A percentile compares a stretch with the other conserved stretches of the same genome.
Evolutionary conservation across 1,140 invertebrate species (phyloP).

Genomic region (Musca vetustissima): DNA sequence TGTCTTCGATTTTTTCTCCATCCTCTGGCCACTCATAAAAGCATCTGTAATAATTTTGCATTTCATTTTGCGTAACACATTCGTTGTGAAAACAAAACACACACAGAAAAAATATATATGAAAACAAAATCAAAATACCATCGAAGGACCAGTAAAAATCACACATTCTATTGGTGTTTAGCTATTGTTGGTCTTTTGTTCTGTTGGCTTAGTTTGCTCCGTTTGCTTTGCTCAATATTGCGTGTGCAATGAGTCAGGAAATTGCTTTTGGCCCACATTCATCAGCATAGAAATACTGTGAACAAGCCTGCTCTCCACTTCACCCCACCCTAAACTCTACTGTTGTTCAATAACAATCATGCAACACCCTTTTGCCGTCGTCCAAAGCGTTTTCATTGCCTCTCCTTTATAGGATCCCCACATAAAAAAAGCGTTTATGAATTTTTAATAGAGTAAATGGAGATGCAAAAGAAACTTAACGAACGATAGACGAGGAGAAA

Average conservation of each 20-base stretch:
- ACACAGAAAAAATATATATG: neutral
- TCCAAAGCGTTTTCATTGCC: no score
- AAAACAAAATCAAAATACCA: neutral
- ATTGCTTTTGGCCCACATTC: slow-evolving; percentile 19
- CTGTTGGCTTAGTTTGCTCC: neutral
- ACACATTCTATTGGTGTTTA: neutral
- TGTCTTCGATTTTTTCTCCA: no score
- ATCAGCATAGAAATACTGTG: no score
- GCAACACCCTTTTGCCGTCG: no score
- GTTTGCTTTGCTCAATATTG: slow-evolving; percentile 16
- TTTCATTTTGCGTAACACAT: slow-evolving; percentile 10
- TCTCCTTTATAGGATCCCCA: no score
- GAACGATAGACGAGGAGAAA: neutral
- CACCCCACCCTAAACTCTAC: no score
- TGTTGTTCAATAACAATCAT: no score
- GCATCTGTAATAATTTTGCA: slow-evolving; percentile 18
- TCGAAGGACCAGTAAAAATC: neutral
- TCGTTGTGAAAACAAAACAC: neutral
- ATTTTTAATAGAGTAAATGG: slow-evolving; percentile 24
- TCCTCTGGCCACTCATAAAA: neutral
- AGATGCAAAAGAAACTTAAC: neutral
- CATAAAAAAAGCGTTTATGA: slow-evolving; percentile 24
- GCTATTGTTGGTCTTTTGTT: neutral
- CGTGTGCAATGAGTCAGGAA: slow-evolving; percentile 27
- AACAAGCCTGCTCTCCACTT: no score